Conservation (phyloP, 2,113 vertebrate genomes). For the Peromyscus polionotus region DNA sequence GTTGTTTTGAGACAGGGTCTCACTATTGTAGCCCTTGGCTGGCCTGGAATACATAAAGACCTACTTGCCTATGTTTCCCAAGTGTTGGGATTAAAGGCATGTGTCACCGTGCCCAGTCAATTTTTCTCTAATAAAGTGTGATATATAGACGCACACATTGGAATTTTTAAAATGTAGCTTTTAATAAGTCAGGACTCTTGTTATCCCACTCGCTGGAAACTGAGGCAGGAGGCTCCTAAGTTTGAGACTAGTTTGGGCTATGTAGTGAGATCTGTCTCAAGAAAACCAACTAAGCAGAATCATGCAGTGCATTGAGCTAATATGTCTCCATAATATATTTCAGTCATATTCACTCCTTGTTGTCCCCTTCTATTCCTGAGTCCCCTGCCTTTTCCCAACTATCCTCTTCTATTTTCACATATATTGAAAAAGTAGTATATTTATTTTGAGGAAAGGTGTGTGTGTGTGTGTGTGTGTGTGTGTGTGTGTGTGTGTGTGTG, state of each 20-base stretch:
- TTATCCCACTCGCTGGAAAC: neutral
- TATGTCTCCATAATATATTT: neutral
- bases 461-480: neutral
- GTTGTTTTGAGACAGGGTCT: neutral
- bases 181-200: neutral
- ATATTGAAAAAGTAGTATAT: neutral
- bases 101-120: neutral
- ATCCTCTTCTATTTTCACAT: neutral
- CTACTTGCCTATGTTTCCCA: neutral
- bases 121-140: neutral
- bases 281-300: neutral
- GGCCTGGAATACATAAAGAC: neutral
- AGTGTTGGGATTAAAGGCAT: neutral
- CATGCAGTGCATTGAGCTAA: neutral
- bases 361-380: neutral
- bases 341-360: neutral
- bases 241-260: neutral
- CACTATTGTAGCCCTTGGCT: neutral
- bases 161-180: neutral
- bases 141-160: neutral
- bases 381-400: neutral
- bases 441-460: neutral
- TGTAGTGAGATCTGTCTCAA: neutral
- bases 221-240: neutral
- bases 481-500: too few species aligned